Evolutionary conservation across 2,888 invertebrate genomes (phyloP), one percentile per base, ranked within the genome.

Genomic region (Nemapogon koenigi): DNA sequence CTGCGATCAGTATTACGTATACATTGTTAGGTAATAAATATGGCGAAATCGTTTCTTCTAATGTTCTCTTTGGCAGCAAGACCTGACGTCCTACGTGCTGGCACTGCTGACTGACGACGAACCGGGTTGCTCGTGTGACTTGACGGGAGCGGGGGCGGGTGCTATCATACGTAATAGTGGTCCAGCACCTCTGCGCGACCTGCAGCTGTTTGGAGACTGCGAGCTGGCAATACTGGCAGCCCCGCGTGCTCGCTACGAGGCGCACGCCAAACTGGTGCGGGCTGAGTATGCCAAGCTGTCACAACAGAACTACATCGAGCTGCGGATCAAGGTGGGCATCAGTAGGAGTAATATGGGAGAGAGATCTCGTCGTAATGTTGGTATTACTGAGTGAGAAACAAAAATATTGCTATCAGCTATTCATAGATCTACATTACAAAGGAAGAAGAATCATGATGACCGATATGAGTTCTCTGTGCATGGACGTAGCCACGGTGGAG

Each of bases 41-140:
- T n/a, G n/a, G n/a, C n/a, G n/a, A n/a, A n/a, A n/a, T n/a, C n/a
- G n/a, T n/a, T n/a, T n/a, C n/a, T n/a, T n/a, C n/a, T n/a, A 4
- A 4, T n/a, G n/a, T n/a, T 15, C 8, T 22, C 4, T 27, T 2
- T 22, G 16, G 6, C 60, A 76, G 75, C 70, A 66, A 63, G 72
- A 71, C 42, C 47, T 76, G 19, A 70, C 65, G 3, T 62, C 68
- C 0, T 78, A 78, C 53, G 57, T 72, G 35, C 51, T 76, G 26
- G 62, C 76, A 0, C 55, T 78, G 13, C 59, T 76, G 17, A 73
- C 72, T 6, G 78, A 78, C 39, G 78, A 76, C 47, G 72, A 71
- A 43, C 58, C 63, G 2, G 18, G 25, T 49, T 58, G 19, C 53
- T 72, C 0, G 71, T 71, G 15, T 4, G 16, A 17, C 15, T 3